Base-by-base conservation (phyloP, 2,797 vertebrate species). In the Characodon lateralis region DNA sequence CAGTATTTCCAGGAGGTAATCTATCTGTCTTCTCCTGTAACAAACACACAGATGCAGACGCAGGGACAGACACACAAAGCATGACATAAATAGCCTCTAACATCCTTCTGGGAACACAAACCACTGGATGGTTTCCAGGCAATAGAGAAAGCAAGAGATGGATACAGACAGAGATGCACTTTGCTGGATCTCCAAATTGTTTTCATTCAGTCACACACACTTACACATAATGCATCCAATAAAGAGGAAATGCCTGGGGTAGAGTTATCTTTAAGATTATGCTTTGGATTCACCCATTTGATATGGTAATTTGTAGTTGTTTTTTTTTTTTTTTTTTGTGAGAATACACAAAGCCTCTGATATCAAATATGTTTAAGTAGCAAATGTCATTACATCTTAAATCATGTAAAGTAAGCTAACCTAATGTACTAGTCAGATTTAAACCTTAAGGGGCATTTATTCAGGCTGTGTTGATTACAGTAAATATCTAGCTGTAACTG, bases 31-130 rank as follows among this genome's bases (percentile, higher is more conserved):
- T 87, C 85, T 86, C 72, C 48, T 22, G 76, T 84, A 89, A 87
- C 89, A 89, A 82, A 89, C 88, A 89, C 74, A 81, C 58, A 76
- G 73, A 72, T 56, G 48, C 69, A 78, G 71, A 81, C 59, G 9
- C 59, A 46, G 58, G 70, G 72, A 68, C 81, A 66, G 75, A 89
- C 85, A 79, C 91, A 87, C 89, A 89, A 86, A 85, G 86, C 63
- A 77, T 43, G 88, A 91, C 92, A 94, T 91, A 94, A 95, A 95
- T 94, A 95, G 94, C 89, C 90, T 88, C 87, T 86, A 92, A 92
- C 89, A 83, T 85, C 80, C 89, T 95, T 95, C 94, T 87, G 83
- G 93, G 94, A 95, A 95, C 84, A 83, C 72, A 78, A 70, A 82
- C 74, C 79, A 22, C 84, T 85, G 87, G 88, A 86, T 22, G 71